Evolutionary conservation across 2,888 invertebrate genomes (phyloP).

Genomic region (Rhagophthalmus giganteus): DNA sequence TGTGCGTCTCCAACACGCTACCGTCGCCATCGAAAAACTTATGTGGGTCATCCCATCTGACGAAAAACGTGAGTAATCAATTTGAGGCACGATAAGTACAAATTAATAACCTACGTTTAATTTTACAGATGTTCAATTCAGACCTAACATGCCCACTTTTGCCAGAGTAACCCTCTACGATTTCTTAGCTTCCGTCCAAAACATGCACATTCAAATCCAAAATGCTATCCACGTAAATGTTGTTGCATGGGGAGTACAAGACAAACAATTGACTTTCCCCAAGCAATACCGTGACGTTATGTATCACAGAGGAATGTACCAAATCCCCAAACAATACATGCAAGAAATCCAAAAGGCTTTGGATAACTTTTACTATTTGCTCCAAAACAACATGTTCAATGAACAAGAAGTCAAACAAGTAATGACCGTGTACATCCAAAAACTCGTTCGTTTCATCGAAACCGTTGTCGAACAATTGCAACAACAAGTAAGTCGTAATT

Average conservation of each 20-base stretch:
- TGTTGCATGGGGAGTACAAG: background rate
- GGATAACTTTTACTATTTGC: background rate
- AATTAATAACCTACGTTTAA: background rate
- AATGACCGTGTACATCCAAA: background rate
- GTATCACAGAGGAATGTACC: background rate
- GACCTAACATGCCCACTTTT: constrained; percentile 3
- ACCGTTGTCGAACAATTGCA: background rate
- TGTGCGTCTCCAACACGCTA: constrained; percentile 1
- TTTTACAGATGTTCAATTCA: background rate
- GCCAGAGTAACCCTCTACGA: constrained; percentile 8
- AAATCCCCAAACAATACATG: background rate
- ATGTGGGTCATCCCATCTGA: constrained; percentile 7
- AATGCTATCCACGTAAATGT: background rate
- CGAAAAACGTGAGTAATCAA: constrained; percentile 1
- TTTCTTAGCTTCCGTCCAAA: constrained; percentile 8
- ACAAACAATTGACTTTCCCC: background rate
- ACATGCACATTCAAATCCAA: constrained; percentile 11
- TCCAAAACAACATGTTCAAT: background rate
- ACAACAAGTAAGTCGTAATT: background rate
- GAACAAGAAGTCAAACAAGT: background rate
- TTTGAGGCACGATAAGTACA: background rate
- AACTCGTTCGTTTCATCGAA: background rate
- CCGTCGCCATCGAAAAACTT: constrained; percentile 8
- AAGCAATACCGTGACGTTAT: too few species aligned
- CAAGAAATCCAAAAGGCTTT: background rate